A percentile compares a stretch with the other conserved stretches of the same genome.
Conservation (phyloP, 1,140 invertebrate species). For the Brachionus plicatilis region DNA sequence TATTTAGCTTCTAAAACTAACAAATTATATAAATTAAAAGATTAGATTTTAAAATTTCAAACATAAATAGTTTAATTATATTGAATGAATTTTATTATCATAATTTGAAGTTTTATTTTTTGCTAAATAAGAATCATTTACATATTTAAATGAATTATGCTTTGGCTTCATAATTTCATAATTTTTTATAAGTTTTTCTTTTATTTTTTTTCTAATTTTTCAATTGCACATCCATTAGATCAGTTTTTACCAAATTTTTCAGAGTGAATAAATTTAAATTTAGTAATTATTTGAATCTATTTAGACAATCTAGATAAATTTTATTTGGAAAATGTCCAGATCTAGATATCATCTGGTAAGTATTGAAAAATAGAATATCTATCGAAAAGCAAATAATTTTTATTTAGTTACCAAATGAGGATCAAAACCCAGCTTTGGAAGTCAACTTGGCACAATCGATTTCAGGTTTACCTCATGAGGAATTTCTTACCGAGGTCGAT, state of each 20-base stretch:
- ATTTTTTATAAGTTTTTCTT: not conserved
- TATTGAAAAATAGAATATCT: not conserved
- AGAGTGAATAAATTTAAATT: not conserved
- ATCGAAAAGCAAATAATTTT: not conserved
- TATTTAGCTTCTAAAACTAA: not conserved
- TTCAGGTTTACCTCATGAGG: not conserved
- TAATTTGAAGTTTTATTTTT: not conserved
- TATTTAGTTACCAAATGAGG: not conserved
- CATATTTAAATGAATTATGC: not conserved
- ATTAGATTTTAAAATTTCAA: not conserved
- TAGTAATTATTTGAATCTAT: not conserved
- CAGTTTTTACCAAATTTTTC: not conserved
- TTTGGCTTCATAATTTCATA: not conserved
- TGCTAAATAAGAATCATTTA: not conserved
- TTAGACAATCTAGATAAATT: not conserved
- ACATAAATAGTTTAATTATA: not conserved
- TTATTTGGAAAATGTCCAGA: not conserved
- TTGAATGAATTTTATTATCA: not conserved
- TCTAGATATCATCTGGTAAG: slow-evolving; percentile 23
- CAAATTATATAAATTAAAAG: not conserved
- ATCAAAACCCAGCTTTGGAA: not conserved
- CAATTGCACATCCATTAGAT: not conserved
- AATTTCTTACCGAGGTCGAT: not conserved
- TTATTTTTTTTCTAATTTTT: not conserved
- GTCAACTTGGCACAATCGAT: not conserved